These are phyloP conservation scores for Himantopus leucocephalus DNA, from an alignment of 2,113 vertebrate species.

Conservation along the genomic window DNA sequence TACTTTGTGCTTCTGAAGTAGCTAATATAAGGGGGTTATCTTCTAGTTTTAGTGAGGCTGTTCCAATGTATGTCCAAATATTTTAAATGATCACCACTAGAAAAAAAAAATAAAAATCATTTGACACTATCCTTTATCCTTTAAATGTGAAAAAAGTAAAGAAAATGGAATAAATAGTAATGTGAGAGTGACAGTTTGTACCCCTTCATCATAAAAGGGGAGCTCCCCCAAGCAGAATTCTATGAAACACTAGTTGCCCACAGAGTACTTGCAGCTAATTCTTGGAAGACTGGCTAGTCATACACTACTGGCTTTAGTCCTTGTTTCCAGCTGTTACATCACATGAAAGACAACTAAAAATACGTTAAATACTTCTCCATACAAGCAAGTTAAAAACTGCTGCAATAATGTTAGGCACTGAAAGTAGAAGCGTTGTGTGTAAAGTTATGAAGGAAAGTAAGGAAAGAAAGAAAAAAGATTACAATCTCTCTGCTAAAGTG, in stretches of 20 bases:
- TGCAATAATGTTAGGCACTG: neutral
- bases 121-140: neutral
- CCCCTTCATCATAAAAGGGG: neutral
- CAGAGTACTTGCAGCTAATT: constrained; percentile 38
- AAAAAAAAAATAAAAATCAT: neutral
- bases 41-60: neutral
- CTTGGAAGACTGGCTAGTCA: constrained; percentile 52
- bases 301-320: constrained; percentile 46
- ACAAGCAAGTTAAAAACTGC: neutral
- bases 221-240: neutral
- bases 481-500: neutral
- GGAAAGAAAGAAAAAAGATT: neutral
- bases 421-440: neutral
- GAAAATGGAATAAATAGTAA: neutral
- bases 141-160: neutral
- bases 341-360: constrained; percentile 65
- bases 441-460: neutral
- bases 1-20: neutral
- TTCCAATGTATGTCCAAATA: neutral
- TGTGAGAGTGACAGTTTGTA: neutral
- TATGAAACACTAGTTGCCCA: neutral
- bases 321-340: constrained; percentile 60
- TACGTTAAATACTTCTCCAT: constrained; percentile 64
- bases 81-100: neutral
- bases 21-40: neutral